These are phyloP conservation scores for Lepisosteus oculatus DNA, from an alignment of 2,113 vertebrate genomes.

Conservation along the genomic window DNA sequence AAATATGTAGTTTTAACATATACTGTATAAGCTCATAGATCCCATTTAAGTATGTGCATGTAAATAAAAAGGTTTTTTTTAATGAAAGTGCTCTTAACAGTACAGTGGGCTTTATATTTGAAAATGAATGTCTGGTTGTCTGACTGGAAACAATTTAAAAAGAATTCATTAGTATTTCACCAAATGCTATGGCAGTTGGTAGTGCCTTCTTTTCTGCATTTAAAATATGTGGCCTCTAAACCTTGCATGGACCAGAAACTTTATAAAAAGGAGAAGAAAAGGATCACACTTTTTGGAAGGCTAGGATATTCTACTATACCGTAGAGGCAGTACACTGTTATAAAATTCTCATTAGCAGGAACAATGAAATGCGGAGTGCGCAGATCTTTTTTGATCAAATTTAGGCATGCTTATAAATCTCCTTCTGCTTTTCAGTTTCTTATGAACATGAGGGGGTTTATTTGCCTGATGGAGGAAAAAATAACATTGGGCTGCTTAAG, in stretches of 20 bases:
- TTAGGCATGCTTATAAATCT: constrained; percentile 42
- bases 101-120: no score
- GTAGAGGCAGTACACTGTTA: constrained; percentile 4
- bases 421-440: constrained; percentile 38
- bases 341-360: constrained; percentile 44
- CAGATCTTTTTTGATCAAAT: constrained; percentile 45
- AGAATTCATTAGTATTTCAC: constrained; percentile 37
- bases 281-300: constrained; percentile 21
- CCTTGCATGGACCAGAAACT: constrained; percentile 27
- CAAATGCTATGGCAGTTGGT: constrained; percentile 27
- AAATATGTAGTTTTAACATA: not conserved
- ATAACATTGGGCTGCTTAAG: constrained; percentile 24
- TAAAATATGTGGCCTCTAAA: constrained; percentile 24
- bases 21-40: not conserved
- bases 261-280: constrained; percentile 27
- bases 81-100: no score
- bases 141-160: constrained; percentile 41
- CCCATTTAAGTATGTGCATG: constrained; percentile 1
- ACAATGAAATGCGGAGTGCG: constrained; percentile 34
- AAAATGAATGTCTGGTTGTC: no score
- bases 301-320: constrained; percentile 14
- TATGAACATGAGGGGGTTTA: constrained; percentile 45
- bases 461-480: constrained; percentile 38
- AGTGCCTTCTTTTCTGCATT: constrained; percentile 14
- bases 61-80: no score